Evolutionary conservation across 2,797 vertebrate genomes (phyloP), one percentile per base, ranked within the genome.

Genomic region (Nyctalus aviator): DNA sequence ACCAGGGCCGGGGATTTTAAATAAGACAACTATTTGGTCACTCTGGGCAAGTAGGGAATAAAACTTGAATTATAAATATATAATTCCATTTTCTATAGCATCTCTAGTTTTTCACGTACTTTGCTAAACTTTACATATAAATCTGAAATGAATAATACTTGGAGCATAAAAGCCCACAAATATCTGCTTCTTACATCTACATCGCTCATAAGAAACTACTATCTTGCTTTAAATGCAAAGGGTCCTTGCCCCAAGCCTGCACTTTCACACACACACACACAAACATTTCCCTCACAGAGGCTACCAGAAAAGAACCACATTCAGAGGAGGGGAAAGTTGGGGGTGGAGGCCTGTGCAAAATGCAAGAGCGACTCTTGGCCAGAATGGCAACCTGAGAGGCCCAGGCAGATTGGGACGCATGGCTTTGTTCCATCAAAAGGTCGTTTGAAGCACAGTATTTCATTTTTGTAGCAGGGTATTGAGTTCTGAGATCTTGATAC

Each of bases 371-470:
- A 66, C 46, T 30, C 75, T 90, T 86, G 76, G 95, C 89, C 95
- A 41, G 64, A 78, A 59, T 79, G 87, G 90, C 86, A 98, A 97
- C 91, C 97, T 94, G 95, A 96, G 96, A 97, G 85, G 85, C 96
- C 84, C 13, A 15, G 6, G 6, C 79, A 90, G 95, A 96, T 9
- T 72, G 91, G 64, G 71, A 82, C 3, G 0, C 84, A 95, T 41
- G 82, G 88, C 94, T 95, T 95, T 97, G 78, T 96, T 97, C 91
- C 94, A 96, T 84, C 73, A 91, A 86, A 87, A 97, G 85, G 76
- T 81, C 64, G 2, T 97, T 94, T 96, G 93, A 97, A 98, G 97
- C 93, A 88, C 89, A 89, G 73, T 68, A 84, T 92, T 97, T 97
- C 94, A 96, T 96, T 95, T 97, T 95, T 92, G 97, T 84, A 93